phyloP scores from a whole-genome alignment of 2,797 vertebrate species.

The Parauchenoglanis punctatus region DNA sequence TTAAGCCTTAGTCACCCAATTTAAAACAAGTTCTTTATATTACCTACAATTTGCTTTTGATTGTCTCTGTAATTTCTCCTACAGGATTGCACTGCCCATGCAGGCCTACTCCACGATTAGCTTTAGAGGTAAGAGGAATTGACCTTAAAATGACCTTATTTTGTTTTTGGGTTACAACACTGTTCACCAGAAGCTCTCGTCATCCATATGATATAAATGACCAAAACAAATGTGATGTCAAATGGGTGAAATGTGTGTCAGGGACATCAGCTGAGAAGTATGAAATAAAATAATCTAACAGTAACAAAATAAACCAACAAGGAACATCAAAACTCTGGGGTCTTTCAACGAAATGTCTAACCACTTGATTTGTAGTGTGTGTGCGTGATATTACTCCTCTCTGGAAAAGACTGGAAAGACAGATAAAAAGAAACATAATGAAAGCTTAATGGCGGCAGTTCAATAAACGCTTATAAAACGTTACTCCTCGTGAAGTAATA shows the following conservation, averaged over 20 bases:
- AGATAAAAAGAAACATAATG: not conserved
- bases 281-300: not conserved
- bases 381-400: not conserved
- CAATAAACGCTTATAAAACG: not conserved
- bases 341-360: not conserved
- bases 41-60: not conserved
- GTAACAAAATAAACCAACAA: not conserved
- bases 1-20: not conserved
- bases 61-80: not conserved
- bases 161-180: not conserved
- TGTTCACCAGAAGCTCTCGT: not conserved
- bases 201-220: not conserved
- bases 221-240: not conserved
- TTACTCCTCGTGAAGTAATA: not conserved
- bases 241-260: not conserved
- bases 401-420: not conserved
- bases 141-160: not conserved
- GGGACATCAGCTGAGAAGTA: not conserved
- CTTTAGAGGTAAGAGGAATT: slow-evolving; percentile 81
- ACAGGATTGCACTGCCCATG: slow-evolving; percentile 86
- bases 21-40: not conserved
- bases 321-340: not conserved
- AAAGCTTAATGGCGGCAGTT: not conserved
- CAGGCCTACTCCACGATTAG: slow-evolving; percentile 86
- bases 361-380: not conserved